Conservation (phyloP, 92 coral and sea anemone genomes). For the Bergia puertoricense region DNA sequence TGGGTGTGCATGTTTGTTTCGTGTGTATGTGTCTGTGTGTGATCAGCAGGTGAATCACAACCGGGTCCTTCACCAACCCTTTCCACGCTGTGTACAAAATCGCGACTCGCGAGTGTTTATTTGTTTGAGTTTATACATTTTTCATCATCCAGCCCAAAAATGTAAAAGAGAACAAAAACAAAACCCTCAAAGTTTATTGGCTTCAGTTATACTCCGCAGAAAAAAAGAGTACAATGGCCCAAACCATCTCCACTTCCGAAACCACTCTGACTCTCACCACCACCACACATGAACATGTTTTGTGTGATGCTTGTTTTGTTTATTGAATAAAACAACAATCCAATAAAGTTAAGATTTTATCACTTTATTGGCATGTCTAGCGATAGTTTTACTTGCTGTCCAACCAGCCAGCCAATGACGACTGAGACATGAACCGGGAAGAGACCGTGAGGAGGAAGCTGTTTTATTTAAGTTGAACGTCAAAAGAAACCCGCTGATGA, state of each 20-base stretch:
- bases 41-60: too few relatives aligned
- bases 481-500: too few relatives aligned
- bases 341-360: conserved; percentile 21
- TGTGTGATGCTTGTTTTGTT: background rate
- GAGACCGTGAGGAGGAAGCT: too few relatives aligned
- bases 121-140: background rate
- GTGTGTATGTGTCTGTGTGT: too few relatives aligned
- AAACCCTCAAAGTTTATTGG: conserved; percentile 23
- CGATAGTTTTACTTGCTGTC: background rate
- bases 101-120: background rate
- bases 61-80: too few relatives aligned
- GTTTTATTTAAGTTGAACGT: too few relatives aligned
- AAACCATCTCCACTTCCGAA: conserved; percentile 2
- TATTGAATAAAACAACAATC: conserved; percentile 15
- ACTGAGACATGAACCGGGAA: too few relatives aligned
- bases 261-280: background rate
- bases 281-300: background rate
- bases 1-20: too few relatives aligned
- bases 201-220: background rate
- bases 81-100: too few relatives aligned
- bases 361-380: background rate
- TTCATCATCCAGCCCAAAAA: background rate
- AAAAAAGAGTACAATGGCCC: background rate
- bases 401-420: background rate
- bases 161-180: background rate